Evolutionary conservation across 2,888 invertebrate species (phyloP), one percentile per base, ranked within the genome.

Genomic region (Cyrtodaria siliqua): DNA sequence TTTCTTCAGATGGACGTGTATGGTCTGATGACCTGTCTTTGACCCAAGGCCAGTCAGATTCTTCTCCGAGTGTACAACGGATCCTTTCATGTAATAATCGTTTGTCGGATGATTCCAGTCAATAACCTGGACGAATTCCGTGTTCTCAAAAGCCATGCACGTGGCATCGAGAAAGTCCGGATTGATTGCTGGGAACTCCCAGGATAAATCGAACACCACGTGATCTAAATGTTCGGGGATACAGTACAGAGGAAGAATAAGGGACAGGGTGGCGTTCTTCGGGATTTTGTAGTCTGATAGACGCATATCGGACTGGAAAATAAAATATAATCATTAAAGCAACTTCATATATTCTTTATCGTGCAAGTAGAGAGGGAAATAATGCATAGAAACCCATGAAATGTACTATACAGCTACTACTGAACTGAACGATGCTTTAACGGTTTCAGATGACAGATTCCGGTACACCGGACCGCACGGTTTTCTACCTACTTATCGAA

Each of bases 151-250:
- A 14, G 62, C 57, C 24, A 73, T 44, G 24, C 73, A 73, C 0
- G 73, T 49, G 24, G 73, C 73, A 66, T 73, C 73, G 9, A 73
- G 67, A 18, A 73, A 73, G 29, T 73, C 73, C 9, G 62, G 67
- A 23, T 68, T 68, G 8, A 20, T 24, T 20, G 42, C 18, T 1
- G 73, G 73, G 44, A 67, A 73, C 40, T 68, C 73, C 73, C 73
- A 73, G 3, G 49, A 61, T 6, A 73, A 49, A 24, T 73, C 73
- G 49, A 73, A 73, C 1, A 73, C 62, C 20, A 73, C 73, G 50
- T 73, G 67, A 33, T 73, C 62, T 8, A 73, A 33, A 56, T 67
- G 50, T 44, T 73, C 73, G 0, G 73, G 73, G n/a, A 73, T 49
- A 57, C 67, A 55, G 56, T 61, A 73, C 38, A 73, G 57, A 8